Evolutionary conservation across 1,140 invertebrate species (phyloP).

Genomic region (Drosophila pandora): DNA sequence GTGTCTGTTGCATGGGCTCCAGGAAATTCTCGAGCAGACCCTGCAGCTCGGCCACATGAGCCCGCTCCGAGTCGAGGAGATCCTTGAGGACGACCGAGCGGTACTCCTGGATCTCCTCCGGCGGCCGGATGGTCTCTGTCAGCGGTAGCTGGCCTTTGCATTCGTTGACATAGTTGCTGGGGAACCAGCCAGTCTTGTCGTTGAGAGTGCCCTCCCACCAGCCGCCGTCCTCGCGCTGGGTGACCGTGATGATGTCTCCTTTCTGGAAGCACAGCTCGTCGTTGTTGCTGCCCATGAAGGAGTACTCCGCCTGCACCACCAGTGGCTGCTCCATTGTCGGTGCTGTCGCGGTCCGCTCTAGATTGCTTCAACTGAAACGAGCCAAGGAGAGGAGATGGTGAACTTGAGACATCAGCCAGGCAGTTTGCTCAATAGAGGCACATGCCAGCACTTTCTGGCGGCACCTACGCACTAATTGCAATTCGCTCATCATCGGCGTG

Average conservation of each 20-base stretch:
- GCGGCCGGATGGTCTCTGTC: constrained; percentile 85
- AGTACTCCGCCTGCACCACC: constrained; percentile 94
- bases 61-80: constrained; percentile 95
- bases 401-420: constrained; percentile 69
- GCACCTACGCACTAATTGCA: constrained; percentile 59
- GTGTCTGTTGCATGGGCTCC: constrained; percentile 91
- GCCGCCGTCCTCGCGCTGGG: constrained; percentile 95
- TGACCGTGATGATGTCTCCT: constrained; percentile 98
- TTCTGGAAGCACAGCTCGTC: constrained; percentile 98
- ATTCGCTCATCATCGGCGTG: constrained; percentile 39
- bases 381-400: constrained; percentile 28
- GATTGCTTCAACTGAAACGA: constrained; percentile 56
- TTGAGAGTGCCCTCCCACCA: constrained; percentile 99
- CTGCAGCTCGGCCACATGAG: constrained; percentile 94
- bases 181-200: constrained; percentile 99
- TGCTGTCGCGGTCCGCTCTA: constrained; percentile 37
- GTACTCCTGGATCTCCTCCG: constrained; percentile 90
- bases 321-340: constrained; percentile 85
- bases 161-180: constrained; percentile 98
- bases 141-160: constrained; percentile 88
- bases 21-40: constrained; percentile 93
- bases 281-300: constrained; percentile 98
- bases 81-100: constrained; percentile 94
- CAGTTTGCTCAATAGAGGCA: constrained; percentile 31
- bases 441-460: constrained; percentile 2